phyloP scores from a whole-genome alignment of 2,797 vertebrate genomes.

The Danio kyathit region DNA sequence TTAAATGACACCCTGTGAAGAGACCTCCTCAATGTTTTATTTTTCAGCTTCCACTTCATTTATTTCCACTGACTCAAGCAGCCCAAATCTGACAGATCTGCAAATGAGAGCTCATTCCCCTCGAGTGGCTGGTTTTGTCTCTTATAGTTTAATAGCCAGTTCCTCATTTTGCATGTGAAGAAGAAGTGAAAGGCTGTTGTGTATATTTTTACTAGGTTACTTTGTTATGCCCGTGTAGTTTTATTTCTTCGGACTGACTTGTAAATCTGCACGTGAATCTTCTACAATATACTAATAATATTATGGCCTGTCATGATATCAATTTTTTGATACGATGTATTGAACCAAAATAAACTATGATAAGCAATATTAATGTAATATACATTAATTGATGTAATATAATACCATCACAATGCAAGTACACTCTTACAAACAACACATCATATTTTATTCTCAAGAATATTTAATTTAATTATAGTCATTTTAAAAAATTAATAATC shows the following conservation, averaged over 20 bases:
- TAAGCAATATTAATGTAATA: too few relatives aligned
- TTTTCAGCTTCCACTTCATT: neutral
- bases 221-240: neutral
- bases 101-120: neutral
- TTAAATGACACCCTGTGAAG: slow-evolving; percentile 1
- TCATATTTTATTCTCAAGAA: too few relatives aligned
- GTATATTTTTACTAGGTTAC: neutral
- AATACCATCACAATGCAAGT: too few relatives aligned
- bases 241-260: neutral
- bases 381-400: too few relatives aligned
- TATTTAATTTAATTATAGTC: too few relatives aligned
- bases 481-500: too few relatives aligned
- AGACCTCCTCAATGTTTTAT: neutral
- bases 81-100: slow-evolving; percentile 10
- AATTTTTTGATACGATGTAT: too few relatives aligned
- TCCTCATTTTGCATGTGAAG: slow-evolving; percentile 10
- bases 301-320: too few relatives aligned
- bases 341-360: too few relatives aligned
- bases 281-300: too few relatives aligned
- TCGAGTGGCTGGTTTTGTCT: neutral
- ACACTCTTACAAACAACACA: too few relatives aligned
- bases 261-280: neutral
- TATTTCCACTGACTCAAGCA: slow-evolving; percentile 27
- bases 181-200: slow-evolving; percentile 23
- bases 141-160: neutral